A percentile compares a stretch with the other conserved stretches of the same genome.
Conservation (phyloP, 2,113 vertebrate species). For the Octodon degus region DNA sequence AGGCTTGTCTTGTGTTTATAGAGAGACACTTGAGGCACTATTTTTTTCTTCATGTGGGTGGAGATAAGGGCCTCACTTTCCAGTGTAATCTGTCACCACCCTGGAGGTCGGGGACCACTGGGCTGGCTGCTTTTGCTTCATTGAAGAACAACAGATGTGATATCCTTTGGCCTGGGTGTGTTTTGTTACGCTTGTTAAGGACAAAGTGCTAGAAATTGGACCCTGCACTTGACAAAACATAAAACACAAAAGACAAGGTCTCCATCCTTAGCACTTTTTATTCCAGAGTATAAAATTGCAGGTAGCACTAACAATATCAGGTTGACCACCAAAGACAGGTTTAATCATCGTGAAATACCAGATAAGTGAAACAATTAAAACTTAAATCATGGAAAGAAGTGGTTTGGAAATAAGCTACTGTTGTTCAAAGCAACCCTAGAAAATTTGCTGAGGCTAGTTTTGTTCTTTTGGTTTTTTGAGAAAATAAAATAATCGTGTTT, state of each 20-base stretch:
- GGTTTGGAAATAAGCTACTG: not conserved
- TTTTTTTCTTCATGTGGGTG: conserved; percentile 5
- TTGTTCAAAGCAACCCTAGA: not conserved
- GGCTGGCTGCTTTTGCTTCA: conserved; percentile 7
- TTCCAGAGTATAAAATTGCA: conserved; percentile 42
- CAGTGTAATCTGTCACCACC: not conserved
- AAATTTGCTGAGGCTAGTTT: not conserved
- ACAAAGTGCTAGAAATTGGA: conserved; percentile 56
- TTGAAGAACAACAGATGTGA: not conserved
- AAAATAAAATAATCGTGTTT: not conserved
- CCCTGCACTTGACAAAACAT: conserved; percentile 19
- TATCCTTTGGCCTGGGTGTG: not conserved
- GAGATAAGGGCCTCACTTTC: conserved; percentile 1
- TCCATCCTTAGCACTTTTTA: conserved; percentile 20
- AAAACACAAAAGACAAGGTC: conserved; percentile 41
- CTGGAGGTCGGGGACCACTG: not conserved
- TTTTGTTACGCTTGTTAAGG: conserved; percentile 51
- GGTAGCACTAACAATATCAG: not conserved
- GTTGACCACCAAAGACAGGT: not conserved
- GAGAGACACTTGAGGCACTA: not conserved
- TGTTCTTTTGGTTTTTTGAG: not conserved
- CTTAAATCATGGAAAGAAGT: not conserved
- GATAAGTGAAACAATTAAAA: not conserved
- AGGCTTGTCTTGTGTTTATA: not conserved
- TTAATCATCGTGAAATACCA: not conserved